Conservation (phyloP, 2,797 vertebrate genomes). For the Melanotaenia boesemani region DNA sequence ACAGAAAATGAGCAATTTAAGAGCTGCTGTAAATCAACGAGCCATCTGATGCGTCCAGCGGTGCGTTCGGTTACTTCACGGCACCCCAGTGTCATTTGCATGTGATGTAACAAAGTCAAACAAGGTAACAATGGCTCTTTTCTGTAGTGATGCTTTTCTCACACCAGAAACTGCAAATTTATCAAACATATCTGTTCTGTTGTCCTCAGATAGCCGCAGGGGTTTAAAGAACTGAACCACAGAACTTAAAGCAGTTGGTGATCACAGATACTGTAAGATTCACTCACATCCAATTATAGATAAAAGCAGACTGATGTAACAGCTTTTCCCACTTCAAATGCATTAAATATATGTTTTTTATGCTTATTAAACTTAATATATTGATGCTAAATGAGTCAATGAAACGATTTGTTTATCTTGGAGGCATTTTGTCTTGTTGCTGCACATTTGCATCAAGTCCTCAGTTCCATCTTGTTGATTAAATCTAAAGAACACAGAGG, state of each 20-base stretch:
- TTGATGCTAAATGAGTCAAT: conserved; percentile 2
- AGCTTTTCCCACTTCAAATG: neutral
- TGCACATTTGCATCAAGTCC: neutral
- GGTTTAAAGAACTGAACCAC: conserved; percentile 23
- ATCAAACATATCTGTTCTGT: conserved; percentile 31
- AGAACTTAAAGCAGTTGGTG: conserved; percentile 33
- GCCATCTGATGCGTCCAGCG: neutral
- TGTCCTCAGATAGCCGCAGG: conserved; percentile 24
- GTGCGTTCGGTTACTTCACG: neutral
- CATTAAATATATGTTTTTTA: conserved; percentile 17
- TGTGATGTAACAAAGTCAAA: conserved; percentile 4
- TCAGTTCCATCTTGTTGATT: conserved; percentile 2
- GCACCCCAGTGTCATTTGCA: neutral
- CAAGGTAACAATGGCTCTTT: neutral
- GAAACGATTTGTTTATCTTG: conserved; percentile 6
- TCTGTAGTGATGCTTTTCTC: neutral
- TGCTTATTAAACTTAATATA: conserved; percentile 4
- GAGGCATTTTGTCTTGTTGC: conserved; percentile 4
- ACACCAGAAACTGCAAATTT: conserved; percentile 25
- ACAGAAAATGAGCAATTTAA: neutral
- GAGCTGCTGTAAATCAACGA: neutral
- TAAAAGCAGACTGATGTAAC: conserved; percentile 14
- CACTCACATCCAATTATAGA: conserved; percentile 26
- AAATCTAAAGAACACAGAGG: conserved; percentile 9
- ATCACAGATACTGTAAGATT: conserved; percentile 35